phyloP scores from a whole-genome alignment of 2,888 invertebrate species.

The Homarus gammarus region DNA sequence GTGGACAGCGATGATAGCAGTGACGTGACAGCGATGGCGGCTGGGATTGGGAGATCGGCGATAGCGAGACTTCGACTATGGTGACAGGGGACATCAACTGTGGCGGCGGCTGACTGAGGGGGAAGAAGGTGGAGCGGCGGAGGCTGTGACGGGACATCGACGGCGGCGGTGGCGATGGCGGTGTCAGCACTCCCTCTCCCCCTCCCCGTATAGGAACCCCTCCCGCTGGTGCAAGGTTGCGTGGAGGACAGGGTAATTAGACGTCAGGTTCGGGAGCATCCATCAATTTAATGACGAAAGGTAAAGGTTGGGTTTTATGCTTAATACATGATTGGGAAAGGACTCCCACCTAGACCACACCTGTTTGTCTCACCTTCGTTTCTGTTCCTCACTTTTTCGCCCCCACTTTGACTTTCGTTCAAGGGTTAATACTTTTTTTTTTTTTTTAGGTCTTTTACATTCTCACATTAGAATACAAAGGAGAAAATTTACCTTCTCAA shows the following conservation, averaged over 20 bases:
- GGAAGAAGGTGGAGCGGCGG: neutral
- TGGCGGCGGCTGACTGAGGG: neutral
- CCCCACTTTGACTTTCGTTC: no score
- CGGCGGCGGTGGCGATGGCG: neutral
- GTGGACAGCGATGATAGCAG: no score
- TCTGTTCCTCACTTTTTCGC: neutral
- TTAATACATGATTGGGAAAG: slow-evolving; percentile 44
- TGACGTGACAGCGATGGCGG: no score
- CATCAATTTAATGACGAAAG: slow-evolving; percentile 62
- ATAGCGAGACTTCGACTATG: no score
- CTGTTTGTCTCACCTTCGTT: neutral
- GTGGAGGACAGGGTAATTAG: slow-evolving; percentile 47
- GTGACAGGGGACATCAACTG: no score
- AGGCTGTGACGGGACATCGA: no score
- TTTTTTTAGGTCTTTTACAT: no score
- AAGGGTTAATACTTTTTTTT: no score
- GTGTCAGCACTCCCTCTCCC: neutral
- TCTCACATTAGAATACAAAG: no score
- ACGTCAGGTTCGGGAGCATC: slow-evolving; percentile 59
- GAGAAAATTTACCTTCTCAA: no score
- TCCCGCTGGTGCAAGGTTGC: neutral
- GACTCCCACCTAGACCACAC: neutral
- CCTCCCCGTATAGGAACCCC: slow-evolving; percentile 2
- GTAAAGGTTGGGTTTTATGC: slow-evolving; percentile 51
- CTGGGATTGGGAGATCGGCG: no score